Evolutionary conservation across 2,797 vertebrate species (phyloP).

Genomic region (Pristis pectinata): DNA sequence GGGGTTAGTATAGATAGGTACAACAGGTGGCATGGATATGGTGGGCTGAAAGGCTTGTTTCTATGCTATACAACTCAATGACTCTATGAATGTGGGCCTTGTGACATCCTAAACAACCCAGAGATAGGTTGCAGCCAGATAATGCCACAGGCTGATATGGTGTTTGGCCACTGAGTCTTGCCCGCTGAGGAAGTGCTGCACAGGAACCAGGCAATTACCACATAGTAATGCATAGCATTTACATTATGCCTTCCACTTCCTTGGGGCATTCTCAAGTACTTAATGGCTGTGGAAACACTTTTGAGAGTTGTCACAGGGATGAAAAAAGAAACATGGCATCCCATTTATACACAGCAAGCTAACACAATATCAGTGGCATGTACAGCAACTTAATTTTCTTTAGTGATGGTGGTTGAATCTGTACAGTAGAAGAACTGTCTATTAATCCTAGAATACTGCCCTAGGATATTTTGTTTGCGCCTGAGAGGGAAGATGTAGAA

Average conservation of each 20-base stretch:
- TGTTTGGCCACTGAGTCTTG: not conserved
- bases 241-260: not conserved
- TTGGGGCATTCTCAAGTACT: too few species aligned
- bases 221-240: not conserved
- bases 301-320: not conserved
- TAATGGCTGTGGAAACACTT: not conserved
- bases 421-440: not conserved
- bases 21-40: too few species aligned
- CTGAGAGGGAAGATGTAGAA: not conserved
- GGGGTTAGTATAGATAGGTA: too few species aligned
- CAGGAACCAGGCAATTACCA: not conserved
- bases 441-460: too few species aligned
- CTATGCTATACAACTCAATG: too few species aligned
- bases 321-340: not conserved
- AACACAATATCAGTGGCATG: not conserved
- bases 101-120: not conserved
- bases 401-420: not conserved
- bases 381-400: not conserved
- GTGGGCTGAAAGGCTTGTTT: too few species aligned
- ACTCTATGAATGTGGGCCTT: too few species aligned
- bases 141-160: not conserved
- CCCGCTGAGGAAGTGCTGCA: not conserved
- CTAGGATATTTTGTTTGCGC: not conserved
- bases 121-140: not conserved
- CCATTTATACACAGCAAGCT: not conserved